phyloP scores from a whole-genome alignment of 2,113 vertebrate genomes.

The Hippocampus comes region DNA sequence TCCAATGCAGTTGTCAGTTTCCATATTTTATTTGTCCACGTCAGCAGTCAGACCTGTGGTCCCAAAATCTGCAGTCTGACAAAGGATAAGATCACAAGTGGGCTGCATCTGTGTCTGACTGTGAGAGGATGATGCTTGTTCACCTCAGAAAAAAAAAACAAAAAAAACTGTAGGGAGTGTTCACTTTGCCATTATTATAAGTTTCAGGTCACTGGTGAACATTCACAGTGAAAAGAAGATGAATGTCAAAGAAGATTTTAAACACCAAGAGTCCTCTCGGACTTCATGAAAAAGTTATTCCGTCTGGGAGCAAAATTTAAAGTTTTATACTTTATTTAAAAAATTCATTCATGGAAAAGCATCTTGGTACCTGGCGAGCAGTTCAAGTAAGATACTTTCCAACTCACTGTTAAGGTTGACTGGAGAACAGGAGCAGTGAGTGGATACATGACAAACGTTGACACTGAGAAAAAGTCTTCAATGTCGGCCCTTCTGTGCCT shows the following conservation, averaged over 20 bases:
- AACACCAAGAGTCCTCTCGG: conserved; percentile 45
- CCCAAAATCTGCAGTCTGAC: too few relatives aligned
- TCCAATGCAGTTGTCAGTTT: too few relatives aligned
- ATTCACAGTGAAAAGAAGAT: conserved; percentile 1
- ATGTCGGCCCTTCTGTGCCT: conserved; percentile 45
- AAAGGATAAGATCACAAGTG: not conserved
- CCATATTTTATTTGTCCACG: too few relatives aligned
- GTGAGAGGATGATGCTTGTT: not conserved
- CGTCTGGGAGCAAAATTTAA: conserved; percentile 50
- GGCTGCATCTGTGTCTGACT: not conserved
- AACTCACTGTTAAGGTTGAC: conserved; percentile 31
- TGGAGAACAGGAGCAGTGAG: conserved; percentile 26
- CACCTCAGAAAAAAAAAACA: not conserved
- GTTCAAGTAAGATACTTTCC: conserved; percentile 20
- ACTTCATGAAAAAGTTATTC: conserved; percentile 66
- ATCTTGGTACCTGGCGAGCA: conserved; percentile 10
- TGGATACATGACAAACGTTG: conserved; percentile 43
- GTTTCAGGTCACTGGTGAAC: not conserved
- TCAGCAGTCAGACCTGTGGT: too few relatives aligned
- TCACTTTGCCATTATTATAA: not conserved
- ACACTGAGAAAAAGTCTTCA: conserved; percentile 45
- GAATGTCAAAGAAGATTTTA: conserved; percentile 34
- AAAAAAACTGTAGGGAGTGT: not conserved
- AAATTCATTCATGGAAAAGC: conserved; percentile 47
- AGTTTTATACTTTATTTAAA: conserved; percentile 62